Percentiles rank a stretch among this genome's conserved stretches.
These are phyloP conservation scores for Antechinus flavipes DNA, from an alignment of 2,113 vertebrate genomes.

Conservation along the genomic window DNA sequence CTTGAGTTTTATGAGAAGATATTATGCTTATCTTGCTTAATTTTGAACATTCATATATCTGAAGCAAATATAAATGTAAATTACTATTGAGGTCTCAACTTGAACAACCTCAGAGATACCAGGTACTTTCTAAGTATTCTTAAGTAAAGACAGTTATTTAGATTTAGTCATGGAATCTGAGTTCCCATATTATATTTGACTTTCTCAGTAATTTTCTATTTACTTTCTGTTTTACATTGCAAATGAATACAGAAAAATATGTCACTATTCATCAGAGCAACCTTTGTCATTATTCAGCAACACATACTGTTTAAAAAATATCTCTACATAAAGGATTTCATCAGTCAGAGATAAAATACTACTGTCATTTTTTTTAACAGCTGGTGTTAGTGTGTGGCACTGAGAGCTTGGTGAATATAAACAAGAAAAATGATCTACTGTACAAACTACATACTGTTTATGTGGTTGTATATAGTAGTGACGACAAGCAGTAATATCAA, in stretches of 20 bases:
- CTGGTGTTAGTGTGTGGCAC: conserved; percentile 69
- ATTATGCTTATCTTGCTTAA: background rate
- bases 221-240: conserved; percentile 47
- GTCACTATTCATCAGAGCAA: conserved; percentile 42
- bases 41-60: conserved; percentile 18
- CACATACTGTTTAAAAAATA: conserved; percentile 42
- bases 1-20: too few relatives aligned
- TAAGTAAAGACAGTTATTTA: conserved; percentile 13
- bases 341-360: conserved; percentile 73
- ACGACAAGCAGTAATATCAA: conserved; percentile 74
- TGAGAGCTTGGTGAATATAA: conserved; percentile 69
- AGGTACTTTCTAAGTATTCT: conserved; percentile 12
- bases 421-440: conserved; percentile 78
- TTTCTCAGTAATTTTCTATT: conserved; percentile 38
- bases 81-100: background rate
- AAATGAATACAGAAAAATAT: conserved; percentile 61
- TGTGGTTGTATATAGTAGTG: conserved; percentile 70
- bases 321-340: conserved; percentile 62
- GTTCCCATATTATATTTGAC: background rate
- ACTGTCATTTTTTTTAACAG: conserved; percentile 75
- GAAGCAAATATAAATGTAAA: background rate
- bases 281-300: conserved; percentile 60
- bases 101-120: background rate
- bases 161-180: background rate
- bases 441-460: conserved; percentile 74